Percentiles rank a stretch among this genome's conserved stretches.
Conservation (phyloP, 1,140 invertebrate species). For the Cheumatopsyche charites region DNA sequence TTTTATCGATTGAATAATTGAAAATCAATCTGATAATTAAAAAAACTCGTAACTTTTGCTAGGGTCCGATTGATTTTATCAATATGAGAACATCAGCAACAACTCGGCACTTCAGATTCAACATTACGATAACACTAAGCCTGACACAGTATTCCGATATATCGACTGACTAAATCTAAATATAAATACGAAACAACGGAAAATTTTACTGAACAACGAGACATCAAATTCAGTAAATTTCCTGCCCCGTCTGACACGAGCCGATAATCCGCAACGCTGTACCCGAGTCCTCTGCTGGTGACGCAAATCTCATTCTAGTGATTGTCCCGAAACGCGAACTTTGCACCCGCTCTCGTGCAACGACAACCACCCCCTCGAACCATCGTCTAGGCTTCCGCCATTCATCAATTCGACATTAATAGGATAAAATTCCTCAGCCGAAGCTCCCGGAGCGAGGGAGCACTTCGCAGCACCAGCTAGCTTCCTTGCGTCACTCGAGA, state of each 20-base stretch:
- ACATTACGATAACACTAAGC: no score
- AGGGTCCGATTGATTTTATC: no score
- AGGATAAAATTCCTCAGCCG: conserved; percentile 47
- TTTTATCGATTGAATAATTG: no score
- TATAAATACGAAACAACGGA: no score
- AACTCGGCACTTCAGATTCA: no score
- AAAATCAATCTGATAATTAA: no score
- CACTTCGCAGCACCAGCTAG: not conserved
- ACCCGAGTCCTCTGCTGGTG: conserved; percentile 23
- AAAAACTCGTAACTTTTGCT: no score
- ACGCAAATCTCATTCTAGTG: conserved; percentile 35
- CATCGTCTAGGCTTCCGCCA: conserved; percentile 41
- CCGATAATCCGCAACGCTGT: conserved; percentile 5
- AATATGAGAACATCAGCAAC: no score
- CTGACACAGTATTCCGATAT: no score
- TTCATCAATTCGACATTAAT: conserved; percentile 50
- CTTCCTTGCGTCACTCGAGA: conserved; percentile 21
- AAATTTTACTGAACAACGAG: no score
- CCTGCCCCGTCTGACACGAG: not conserved
- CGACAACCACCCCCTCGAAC: not conserved
- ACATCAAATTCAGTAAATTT: no score
- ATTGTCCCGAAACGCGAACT: conserved; percentile 19
- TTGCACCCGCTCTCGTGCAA: not conserved
- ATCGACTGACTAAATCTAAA: no score
- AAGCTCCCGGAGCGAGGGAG: not conserved